Percentiles rank a stretch among this genome's conserved stretches.
These are phyloP conservation scores for Drosophila rhopaloa DNA, from an alignment of 1,140 invertebrate genomes.

Conservation along the genomic window DNA sequence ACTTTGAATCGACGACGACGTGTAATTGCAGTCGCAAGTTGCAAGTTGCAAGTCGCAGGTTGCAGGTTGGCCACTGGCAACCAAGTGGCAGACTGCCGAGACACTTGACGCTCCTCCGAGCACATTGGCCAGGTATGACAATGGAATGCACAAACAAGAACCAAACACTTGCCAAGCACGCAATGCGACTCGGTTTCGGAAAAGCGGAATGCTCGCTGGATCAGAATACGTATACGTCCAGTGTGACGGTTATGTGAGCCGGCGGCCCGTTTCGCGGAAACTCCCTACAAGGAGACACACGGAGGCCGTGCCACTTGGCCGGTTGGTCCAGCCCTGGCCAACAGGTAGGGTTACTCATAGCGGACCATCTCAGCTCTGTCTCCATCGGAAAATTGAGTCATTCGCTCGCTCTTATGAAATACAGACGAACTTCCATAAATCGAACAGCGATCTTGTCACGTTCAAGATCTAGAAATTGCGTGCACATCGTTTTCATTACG, in stretches of 20 bases:
- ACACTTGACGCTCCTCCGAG: constrained; percentile 64
- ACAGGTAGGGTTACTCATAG: constrained; percentile 43
- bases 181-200: constrained; percentile 46
- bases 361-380: constrained; percentile 19
- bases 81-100: constrained; percentile 28
- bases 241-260: constrained; percentile 47
- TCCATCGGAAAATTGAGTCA: constrained; percentile 33
- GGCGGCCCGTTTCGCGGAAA: constrained; percentile 11
- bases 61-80: constrained; percentile 7
- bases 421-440: constrained; percentile 20
- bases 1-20: constrained; percentile 39
- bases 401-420: constrained; percentile 23
- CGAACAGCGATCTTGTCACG: constrained; percentile 31
- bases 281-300: constrained; percentile 36
- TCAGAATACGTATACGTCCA: constrained; percentile 60
- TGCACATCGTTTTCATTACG: neutral
- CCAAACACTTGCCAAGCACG: constrained; percentile 60
- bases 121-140: constrained; percentile 61
- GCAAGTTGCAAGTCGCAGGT: constrained; percentile 37
- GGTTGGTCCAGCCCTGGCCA: constrained; percentile 37
- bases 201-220: constrained; percentile 36
- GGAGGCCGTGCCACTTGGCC: constrained; percentile 60
- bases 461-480: constrained; percentile 13
- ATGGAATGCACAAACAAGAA: constrained; percentile 76
- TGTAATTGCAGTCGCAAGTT: constrained; percentile 43